Conservation (phyloP, 2,888 invertebrate genomes). For the Leptinotarsa tumamoca region DNA sequence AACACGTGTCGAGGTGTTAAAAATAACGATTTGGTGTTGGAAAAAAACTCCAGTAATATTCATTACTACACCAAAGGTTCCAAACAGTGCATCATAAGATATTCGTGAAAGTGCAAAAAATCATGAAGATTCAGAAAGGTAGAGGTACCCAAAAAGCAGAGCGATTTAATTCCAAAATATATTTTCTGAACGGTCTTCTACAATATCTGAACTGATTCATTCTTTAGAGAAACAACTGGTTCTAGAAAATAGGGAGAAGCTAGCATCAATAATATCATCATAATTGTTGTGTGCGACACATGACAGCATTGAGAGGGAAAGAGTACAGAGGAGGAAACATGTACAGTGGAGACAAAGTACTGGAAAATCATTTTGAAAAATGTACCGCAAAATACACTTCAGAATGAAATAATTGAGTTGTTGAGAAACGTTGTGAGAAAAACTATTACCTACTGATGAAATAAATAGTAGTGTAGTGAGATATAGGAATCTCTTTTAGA, state of each 20-base stretch:
- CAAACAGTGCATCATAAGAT: too few species aligned
- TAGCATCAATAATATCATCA: constrained; percentile 2
- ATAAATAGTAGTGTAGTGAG: neutral
- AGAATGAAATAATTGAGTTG: too few species aligned
- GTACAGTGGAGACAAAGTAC: neutral
- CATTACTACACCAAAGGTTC: too few species aligned
- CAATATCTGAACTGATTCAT: neutral
- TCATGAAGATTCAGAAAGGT: neutral
- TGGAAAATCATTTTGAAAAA: neutral
- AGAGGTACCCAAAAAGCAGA: neutral
- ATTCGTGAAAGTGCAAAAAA: too few species aligned
- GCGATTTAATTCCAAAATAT: neutral
- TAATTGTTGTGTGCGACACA: constrained; percentile 3
- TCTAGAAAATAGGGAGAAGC: neutral
- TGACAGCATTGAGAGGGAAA: neutral
- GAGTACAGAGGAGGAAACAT: neutral
- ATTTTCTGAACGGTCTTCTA: neutral
- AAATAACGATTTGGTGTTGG: too few species aligned
- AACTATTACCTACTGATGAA: neutral
- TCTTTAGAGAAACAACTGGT: neutral
- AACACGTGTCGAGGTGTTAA: too few species aligned
- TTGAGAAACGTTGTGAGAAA: too few species aligned
- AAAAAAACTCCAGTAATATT: too few species aligned
- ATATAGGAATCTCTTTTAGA: too few species aligned
- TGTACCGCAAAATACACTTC: constrained; percentile 1